Conservation (phyloP, 2,113 vertebrate genomes). For the Phoenicopterus ruber region DNA sequence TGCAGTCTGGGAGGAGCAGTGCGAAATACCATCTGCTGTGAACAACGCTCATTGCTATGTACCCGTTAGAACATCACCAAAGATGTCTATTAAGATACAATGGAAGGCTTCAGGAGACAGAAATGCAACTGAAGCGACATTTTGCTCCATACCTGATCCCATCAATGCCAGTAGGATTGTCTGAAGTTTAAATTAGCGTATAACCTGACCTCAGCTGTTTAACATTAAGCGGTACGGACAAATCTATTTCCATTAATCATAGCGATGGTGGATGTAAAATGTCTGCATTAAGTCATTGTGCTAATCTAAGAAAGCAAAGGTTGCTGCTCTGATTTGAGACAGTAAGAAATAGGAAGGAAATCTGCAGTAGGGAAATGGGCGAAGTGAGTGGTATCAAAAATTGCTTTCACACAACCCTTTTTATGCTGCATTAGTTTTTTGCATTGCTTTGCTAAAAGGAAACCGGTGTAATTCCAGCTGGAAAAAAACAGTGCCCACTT, state of each 20-base stretch:
- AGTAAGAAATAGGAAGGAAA: not conserved
- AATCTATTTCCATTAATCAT: slow-evolving; percentile 14
- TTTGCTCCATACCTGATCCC: not conserved
- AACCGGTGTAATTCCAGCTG: not conserved
- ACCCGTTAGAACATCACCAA: not conserved
- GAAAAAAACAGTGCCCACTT: not conserved
- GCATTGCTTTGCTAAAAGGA: not conserved
- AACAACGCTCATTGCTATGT: not conserved
- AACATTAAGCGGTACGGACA: not conserved
- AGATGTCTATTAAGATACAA: not conserved
- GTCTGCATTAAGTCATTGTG: not conserved
- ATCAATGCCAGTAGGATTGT: not conserved
- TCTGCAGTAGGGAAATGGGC: not conserved
- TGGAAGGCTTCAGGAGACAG: not conserved
- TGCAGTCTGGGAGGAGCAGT: not conserved
- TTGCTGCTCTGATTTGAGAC: not conserved
- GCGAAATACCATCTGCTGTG: not conserved
- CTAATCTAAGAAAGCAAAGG: not conserved
- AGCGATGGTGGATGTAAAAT: not conserved
- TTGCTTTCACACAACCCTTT: not conserved
- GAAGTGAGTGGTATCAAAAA: not conserved
- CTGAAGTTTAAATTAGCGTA: slow-evolving; percentile 12
- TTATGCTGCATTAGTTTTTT: not conserved
- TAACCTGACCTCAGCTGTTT: slow-evolving; percentile 1
- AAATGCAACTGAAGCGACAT: not conserved